These are phyloP conservation scores for Hippoglossus hippoglossus DNA, from an alignment of 2,797 vertebrate species.

Conservation along the genomic window DNA sequence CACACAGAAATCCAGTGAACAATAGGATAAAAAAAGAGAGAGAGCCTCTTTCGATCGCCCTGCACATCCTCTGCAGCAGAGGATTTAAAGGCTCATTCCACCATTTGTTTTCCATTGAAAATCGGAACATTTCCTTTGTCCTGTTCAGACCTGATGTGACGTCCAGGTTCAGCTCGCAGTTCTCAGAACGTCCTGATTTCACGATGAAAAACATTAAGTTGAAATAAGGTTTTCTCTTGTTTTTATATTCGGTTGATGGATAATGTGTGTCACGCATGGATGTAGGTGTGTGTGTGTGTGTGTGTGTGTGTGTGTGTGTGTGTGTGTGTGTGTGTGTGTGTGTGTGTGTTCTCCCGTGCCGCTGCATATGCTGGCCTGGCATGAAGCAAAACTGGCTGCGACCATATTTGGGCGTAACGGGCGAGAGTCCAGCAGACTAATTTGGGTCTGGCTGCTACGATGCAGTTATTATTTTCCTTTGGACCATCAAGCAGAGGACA, in stretches of 20 bases:
- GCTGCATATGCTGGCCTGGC: constrained; percentile 96
- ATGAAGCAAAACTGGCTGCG: constrained; percentile 84
- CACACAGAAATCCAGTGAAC: constrained; percentile 32
- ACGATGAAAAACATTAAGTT: no score
- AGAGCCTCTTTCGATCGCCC: neutral
- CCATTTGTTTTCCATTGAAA: neutral
- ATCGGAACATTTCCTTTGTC: no score
- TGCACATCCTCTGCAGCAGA: no score
- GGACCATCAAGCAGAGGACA: constrained; percentile 97
- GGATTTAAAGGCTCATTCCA: constrained; percentile 22
- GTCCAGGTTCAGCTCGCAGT: no score
- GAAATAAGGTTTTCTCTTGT: no score
- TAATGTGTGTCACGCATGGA: neutral
- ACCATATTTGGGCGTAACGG: constrained; percentile 83
- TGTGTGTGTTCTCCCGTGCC: constrained; percentile 79
- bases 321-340: constrained; percentile 44
- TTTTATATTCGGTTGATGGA: no score
- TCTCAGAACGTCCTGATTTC: no score
- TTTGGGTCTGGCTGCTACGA: constrained; percentile 90
- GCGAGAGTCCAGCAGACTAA: constrained; percentile 91
- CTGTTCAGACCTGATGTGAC: no score
- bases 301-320: constrained; percentile 30
- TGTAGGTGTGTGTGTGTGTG: constrained; percentile 1
- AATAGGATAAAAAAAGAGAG: constrained; percentile 20
- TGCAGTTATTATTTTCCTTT: constrained; percentile 98